Evolutionary conservation across 2,113 vertebrate species (phyloP).

Genomic region (Megaptera novaeangliae): DNA sequence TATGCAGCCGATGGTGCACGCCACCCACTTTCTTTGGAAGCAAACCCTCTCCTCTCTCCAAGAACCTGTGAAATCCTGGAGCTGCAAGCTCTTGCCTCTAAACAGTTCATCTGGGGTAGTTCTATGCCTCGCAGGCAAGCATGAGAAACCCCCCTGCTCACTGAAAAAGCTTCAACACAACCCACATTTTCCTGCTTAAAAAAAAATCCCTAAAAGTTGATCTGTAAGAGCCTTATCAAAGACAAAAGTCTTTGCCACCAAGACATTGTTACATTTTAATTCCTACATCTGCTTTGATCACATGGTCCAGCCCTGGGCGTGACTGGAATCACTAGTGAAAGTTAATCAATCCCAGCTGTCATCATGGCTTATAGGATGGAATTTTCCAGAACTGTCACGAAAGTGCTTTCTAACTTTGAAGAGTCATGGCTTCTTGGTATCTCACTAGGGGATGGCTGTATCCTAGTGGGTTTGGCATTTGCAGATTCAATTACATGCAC

Average conservation of each 20-base stretch:
- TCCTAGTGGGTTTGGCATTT: background rate
- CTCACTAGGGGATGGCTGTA: background rate
- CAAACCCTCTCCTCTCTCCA: background rate
- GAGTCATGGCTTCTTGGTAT: background rate
- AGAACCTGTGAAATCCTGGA: background rate
- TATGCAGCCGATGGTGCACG: accelerated
- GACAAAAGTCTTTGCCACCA: background rate
- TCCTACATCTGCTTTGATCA: background rate
- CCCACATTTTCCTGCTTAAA: background rate
- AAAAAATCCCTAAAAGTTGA: background rate
- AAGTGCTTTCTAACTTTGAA: background rate
- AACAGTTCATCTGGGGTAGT: background rate
- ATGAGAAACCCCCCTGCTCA: background rate
- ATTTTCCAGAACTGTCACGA: background rate
- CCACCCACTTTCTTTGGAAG: background rate
- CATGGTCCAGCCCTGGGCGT: background rate
- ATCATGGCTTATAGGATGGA: background rate
- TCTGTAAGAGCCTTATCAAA: background rate
- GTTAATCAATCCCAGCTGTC: background rate
- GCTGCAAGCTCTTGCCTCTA: background rate
- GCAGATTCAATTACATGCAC: background rate
- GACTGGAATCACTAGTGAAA: background rate
- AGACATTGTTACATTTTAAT: background rate
- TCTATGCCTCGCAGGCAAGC: background rate
- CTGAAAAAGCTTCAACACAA: background rate